These are phyloP conservation scores for Barnardius zonarius DNA, from an alignment of 2,113 vertebrate species.

Conservation along the genomic window DNA sequence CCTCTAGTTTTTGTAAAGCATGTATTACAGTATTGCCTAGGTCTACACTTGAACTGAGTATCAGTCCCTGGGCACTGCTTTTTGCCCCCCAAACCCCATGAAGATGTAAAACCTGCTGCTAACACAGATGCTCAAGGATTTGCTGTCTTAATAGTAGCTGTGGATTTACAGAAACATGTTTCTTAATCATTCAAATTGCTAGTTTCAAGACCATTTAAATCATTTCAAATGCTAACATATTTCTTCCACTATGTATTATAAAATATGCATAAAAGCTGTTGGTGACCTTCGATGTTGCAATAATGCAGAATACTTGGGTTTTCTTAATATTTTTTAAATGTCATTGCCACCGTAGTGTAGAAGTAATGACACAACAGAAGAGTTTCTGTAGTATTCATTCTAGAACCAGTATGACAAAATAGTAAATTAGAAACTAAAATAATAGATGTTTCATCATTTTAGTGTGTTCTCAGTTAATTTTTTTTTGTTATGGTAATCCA, in stretches of 20 bases:
- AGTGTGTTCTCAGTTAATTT: not conserved
- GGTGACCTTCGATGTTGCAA: not conserved
- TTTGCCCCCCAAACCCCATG: too few species aligned
- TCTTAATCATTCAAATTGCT: not conserved
- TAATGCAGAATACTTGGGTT: not conserved
- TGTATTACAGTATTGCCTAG: rapidly evolving
- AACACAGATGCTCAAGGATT: not conserved
- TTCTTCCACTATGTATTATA: not conserved
- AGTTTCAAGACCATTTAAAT: not conserved
- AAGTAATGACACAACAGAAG: not conserved
- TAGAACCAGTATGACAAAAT: not conserved
- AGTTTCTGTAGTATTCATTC: not conserved
- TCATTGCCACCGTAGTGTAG: not conserved
- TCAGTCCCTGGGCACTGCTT: not conserved
- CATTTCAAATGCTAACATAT: not conserved
- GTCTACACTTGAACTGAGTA: not conserved
- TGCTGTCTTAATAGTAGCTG: not conserved
- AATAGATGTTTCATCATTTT: not conserved
- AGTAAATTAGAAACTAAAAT: not conserved
- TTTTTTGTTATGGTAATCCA: not conserved
- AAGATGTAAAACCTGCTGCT: not conserved
- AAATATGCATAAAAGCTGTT: not conserved
- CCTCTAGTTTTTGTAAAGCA: not conserved
- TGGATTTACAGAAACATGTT: not conserved
- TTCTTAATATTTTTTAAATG: not conserved